These are phyloP conservation scores for Myodes glareolus DNA, from an alignment of 2,113 vertebrate species.

Conservation along the genomic window DNA sequence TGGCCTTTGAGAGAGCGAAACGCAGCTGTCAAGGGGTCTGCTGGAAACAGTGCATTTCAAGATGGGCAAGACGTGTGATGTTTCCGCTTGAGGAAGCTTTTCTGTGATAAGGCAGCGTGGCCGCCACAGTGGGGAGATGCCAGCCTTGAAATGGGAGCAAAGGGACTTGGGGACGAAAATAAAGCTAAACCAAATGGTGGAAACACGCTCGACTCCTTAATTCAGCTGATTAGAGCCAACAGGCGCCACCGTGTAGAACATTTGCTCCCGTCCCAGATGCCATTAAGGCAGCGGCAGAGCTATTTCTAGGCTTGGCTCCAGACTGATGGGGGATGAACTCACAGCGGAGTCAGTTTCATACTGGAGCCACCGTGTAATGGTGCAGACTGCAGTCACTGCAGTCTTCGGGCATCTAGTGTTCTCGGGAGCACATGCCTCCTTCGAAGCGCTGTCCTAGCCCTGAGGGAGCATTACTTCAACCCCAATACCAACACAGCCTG, in stretches of 20 bases:
- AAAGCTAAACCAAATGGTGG: conserved; percentile 82
- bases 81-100: conserved; percentile 59
- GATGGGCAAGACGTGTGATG: not conserved
- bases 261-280: conserved; percentile 77
- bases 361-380: conserved; percentile 55
- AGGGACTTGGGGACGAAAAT: conserved; percentile 77
- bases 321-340: conserved; percentile 66
- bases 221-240: conserved; percentile 76
- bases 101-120: not conserved
- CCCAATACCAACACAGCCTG: not conserved
- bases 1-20: not conserved
- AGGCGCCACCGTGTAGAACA: conserved; percentile 75
- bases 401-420: conserved; percentile 38
- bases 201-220: conserved; percentile 78
- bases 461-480: not conserved
- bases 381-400: conserved; percentile 74
- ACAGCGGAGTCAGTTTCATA: conserved; percentile 78
- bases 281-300: conserved; percentile 66
- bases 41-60: not conserved
- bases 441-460: not conserved
- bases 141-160: conserved; percentile 68
- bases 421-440: not conserved
- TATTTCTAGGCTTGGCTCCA: conserved; percentile 85
- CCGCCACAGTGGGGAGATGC: conserved; percentile 7
- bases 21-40: conserved; percentile 18